Evolutionary conservation across 2,113 vertebrate genomes (phyloP).

Genomic region (Ctenodactylus gundi): DNA sequence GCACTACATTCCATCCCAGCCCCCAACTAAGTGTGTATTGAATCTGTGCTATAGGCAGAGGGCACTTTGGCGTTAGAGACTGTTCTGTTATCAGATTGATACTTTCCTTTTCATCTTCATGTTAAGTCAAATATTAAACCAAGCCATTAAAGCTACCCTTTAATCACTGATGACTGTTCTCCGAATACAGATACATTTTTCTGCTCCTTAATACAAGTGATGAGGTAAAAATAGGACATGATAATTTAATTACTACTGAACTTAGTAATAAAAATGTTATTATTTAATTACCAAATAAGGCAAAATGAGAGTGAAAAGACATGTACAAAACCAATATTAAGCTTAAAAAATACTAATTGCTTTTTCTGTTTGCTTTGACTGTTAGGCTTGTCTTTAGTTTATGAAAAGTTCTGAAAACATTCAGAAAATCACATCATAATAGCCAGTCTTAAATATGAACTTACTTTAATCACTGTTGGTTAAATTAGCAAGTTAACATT

Average conservation of each 20-base stretch:
- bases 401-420: slow-evolving; percentile 13
- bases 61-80: not conserved
- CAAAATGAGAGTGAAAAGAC: not conserved
- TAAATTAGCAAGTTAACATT: slow-evolving; percentile 34
- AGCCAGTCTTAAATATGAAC: not conserved
- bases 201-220: not conserved
- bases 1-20: not conserved
- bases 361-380: not conserved
- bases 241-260: not conserved
- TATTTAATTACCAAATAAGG: not conserved
- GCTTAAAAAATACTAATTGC: not conserved
- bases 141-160: not conserved
- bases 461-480: slow-evolving; percentile 23
- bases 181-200: slow-evolving; percentile 6
- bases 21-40: not conserved
- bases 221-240: not conserved
- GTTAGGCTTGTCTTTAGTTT: slow-evolving; percentile 28
- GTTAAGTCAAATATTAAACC: slow-evolving; percentile 40
- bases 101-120: not conserved
- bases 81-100: too few relatives aligned
- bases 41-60: not conserved
- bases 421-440: not conserved
- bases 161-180: not conserved
- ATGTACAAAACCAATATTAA: not conserved
- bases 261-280: not conserved